Evolutionary conservation across 1,140 invertebrate species (phyloP).

Genomic region (Drusus annulatus): DNA sequence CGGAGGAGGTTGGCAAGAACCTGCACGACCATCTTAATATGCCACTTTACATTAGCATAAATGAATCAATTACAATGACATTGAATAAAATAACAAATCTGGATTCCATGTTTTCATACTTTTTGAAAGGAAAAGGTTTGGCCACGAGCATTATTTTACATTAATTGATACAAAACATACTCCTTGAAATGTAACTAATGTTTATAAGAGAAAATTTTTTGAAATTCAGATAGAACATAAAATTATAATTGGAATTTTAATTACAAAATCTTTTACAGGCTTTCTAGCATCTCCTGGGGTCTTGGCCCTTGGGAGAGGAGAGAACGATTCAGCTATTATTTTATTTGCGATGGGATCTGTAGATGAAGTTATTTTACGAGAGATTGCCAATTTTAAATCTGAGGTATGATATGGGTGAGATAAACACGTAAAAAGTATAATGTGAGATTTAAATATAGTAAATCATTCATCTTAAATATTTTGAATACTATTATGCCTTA

Average conservation of each 20-base stretch:
- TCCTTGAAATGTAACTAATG: too few species aligned
- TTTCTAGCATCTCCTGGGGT: slow-evolving; percentile 75
- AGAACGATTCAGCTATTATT: slow-evolving; percentile 70
- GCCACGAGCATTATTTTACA: too few species aligned
- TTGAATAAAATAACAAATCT: slow-evolving; percentile 74
- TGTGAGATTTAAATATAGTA: too few species aligned
- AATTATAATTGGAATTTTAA: not conserved
- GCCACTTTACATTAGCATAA: slow-evolving; percentile 78
- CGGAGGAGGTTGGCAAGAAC: slow-evolving; percentile 75
- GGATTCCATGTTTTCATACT: slow-evolving; percentile 74
- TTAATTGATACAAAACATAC: too few species aligned
- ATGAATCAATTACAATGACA: slow-evolving; percentile 76
- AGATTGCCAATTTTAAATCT: slow-evolving; percentile 78
- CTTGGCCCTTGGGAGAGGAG: slow-evolving; percentile 70
- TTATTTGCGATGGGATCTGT: slow-evolving; percentile 79
- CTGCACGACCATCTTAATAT: slow-evolving; percentile 83
- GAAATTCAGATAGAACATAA: not conserved
- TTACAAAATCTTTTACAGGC: slow-evolving; percentile 59
- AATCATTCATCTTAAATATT: too few species aligned
- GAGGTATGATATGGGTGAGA: slow-evolving; percentile 64
- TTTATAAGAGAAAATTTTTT: too few species aligned
- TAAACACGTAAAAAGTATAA: too few species aligned
- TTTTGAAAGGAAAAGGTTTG: slow-evolving; percentile 74
- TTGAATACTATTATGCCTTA: not conserved
- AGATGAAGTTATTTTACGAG: slow-evolving; percentile 76